Evolutionary conservation across 2,888 invertebrate species (phyloP), one percentile per base, ranked within the genome.

Genomic region (Blera fallax): DNA sequence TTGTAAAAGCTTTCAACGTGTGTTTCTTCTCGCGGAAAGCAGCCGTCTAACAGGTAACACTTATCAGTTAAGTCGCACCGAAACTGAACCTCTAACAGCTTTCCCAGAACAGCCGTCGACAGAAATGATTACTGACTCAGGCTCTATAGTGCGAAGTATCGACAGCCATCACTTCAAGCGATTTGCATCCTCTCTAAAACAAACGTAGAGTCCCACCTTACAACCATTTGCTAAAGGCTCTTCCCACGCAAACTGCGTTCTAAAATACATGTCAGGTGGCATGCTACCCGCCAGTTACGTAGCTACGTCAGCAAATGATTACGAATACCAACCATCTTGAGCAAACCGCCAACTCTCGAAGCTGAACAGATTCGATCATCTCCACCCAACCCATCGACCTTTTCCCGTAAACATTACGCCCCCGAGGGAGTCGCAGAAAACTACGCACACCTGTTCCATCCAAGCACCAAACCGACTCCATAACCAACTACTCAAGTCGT

Each of bases 401-500:
- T 64, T 32, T 64, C 11, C 62, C 16, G 24, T 5, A n/a, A 24
- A 29, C 1, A 16, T 24, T 29, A 5, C 29, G 27, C 5, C 24
- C 43, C 14, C 29, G 24, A 14, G 34, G 14, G 43, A 27, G 16
- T 4, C 29, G 29, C 14, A 11, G 10, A 34, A 43, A 60, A 43
- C 54, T 40, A 43, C 69, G 54, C 43, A 69, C 64, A 65, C 65
- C 56, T 67, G 50, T 58, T 50, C 16, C 50, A 48, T 16, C 56
- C 24, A 50, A 69, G 45, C 10, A 16, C 40, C 32, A 16, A 24
- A 24, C 48, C 27, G 16, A 29, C 14, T 27, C 21, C 65, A 56
- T 37, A 54, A 45, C 45, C 48, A 29, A 16, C 70, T n/a, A 58
- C 10, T 29, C 24, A 29, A 24, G 56, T 60, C 45, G 11, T 37